These are phyloP conservation scores for Nothoprocta perdicaria DNA, from an alignment of 2,113 vertebrate species.

Conservation along the genomic window DNA sequence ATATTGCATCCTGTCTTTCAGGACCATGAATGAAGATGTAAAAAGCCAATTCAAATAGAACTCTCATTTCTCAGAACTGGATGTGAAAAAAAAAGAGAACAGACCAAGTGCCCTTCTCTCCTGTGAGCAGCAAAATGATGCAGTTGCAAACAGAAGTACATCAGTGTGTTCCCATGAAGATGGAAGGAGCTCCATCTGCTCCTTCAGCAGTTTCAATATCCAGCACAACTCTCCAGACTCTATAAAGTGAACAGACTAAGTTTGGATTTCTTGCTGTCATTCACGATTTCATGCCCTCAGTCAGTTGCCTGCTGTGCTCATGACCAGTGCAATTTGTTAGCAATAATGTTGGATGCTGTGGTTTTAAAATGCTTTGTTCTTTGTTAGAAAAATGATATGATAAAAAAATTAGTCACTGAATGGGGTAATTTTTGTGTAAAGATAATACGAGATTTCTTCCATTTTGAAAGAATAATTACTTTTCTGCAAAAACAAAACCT, in stretches of 20 bases:
- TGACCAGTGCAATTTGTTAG: neutral
- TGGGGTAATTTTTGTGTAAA: neutral
- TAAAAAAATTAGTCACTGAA: neutral
- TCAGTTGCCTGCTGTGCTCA: neutral
- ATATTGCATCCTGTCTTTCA: neutral
- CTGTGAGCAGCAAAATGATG: neutral
- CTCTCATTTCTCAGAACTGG: neutral
- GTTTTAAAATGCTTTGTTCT: neutral
- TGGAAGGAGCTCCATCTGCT: neutral
- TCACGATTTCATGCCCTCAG: neutral
- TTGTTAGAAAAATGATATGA: neutral
- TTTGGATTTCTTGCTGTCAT: neutral
- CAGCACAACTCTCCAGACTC: neutral
- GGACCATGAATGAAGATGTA: neutral
- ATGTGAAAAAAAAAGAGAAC: neutral
- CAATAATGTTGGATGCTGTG: neutral
- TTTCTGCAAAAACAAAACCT: neutral
- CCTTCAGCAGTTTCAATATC: neutral
- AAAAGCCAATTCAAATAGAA: neutral
- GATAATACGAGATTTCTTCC: accelerated
- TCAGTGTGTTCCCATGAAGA: neutral
- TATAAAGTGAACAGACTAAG: neutral
- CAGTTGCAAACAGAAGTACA: neutral
- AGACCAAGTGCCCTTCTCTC: neutral
- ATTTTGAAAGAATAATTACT: neutral